Percentiles rank a stretch among this genome's conserved stretches.
Conservation (phyloP, 2,888 invertebrate genomes). For the Amblyteles armatorius region DNA sequence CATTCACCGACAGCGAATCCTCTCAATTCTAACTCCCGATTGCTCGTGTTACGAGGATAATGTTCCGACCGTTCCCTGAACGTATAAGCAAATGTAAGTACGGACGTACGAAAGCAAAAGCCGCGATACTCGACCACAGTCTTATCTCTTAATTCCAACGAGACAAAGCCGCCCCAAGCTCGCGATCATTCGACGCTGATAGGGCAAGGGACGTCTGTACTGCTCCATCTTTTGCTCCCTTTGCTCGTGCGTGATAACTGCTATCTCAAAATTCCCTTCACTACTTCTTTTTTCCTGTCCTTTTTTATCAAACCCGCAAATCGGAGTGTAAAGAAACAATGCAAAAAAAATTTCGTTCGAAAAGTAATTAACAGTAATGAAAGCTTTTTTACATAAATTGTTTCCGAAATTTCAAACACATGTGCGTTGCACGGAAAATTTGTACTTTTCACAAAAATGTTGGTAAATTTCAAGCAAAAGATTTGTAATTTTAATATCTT, state of each 20-base stretch:
- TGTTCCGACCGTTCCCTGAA: neutral
- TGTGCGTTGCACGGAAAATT: too few species aligned
- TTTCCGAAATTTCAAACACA: too few species aligned
- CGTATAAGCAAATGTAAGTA: constrained; percentile 1
- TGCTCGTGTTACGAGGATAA: constrained; percentile 41
- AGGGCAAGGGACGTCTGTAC: neutral
- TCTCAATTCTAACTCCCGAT: constrained; percentile 43
- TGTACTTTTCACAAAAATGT: too few species aligned
- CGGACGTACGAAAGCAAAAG: neutral
- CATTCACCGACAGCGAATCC: constrained; percentile 30
- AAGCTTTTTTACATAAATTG: too few species aligned
- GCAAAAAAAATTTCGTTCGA: too few species aligned
- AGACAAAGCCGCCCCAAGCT: constrained; percentile 3
- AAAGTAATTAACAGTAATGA: too few species aligned
- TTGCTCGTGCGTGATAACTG: neutral
- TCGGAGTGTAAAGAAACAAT: neutral
- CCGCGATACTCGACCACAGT: constrained; percentile 5
- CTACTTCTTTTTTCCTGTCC: neutral
- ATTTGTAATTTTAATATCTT: too few species aligned
- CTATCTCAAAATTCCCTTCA: neutral
- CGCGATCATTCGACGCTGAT: constrained; percentile 32
- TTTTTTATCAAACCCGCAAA: neutral
- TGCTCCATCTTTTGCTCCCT: constrained; percentile 1
- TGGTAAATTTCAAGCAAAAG: too few species aligned
- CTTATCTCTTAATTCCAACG: constrained; percentile 30